These are phyloP conservation scores for Galleria mellonella DNA, from an alignment of 1,140 invertebrate species.

Conservation along the genomic window DNA sequence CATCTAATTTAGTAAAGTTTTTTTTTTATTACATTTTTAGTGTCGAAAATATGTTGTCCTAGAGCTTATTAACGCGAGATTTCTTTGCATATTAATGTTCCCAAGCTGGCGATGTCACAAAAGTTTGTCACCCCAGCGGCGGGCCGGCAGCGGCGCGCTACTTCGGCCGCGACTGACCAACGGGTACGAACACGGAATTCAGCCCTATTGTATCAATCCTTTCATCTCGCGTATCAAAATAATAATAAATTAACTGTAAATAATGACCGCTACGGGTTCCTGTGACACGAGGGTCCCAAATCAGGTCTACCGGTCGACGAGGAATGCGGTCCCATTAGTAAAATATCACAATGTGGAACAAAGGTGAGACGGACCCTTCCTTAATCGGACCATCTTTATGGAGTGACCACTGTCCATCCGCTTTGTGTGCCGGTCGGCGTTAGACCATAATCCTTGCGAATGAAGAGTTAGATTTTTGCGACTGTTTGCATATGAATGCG, in stretches of 20 bases:
- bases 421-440: slow-evolving; percentile 46
- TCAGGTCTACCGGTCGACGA: slow-evolving; percentile 52
- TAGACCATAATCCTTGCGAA: slow-evolving; percentile 65
- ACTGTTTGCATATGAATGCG: slow-evolving; percentile 51
- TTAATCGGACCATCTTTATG: slow-evolving; percentile 67
- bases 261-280: slow-evolving; percentile 40
- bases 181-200: slow-evolving; percentile 54
- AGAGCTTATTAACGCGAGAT: not conserved
- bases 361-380: slow-evolving; percentile 39
- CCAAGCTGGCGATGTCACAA: slow-evolving; percentile 17
- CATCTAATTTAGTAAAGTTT: too few relatives aligned
- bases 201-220: slow-evolving; percentile 47
- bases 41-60: too few relatives aligned
- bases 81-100: slow-evolving; percentile 17
- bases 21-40: too few relatives aligned
- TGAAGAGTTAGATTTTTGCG: slow-evolving; percentile 40
- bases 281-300: slow-evolving; percentile 19
- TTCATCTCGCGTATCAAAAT: slow-evolving; percentile 69
- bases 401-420: slow-evolving; percentile 56
- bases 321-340: slow-evolving; percentile 69
- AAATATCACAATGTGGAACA: slow-evolving; percentile 56
- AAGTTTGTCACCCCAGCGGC: slow-evolving; percentile 15
- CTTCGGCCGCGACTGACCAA: slow-evolving; percentile 28
- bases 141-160: not conserved
- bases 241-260: slow-evolving; percentile 72